These are phyloP conservation scores for Scomberomorus guttatus DNA, from an alignment of 2,797 vertebrate species.

Conservation along the genomic window DNA sequence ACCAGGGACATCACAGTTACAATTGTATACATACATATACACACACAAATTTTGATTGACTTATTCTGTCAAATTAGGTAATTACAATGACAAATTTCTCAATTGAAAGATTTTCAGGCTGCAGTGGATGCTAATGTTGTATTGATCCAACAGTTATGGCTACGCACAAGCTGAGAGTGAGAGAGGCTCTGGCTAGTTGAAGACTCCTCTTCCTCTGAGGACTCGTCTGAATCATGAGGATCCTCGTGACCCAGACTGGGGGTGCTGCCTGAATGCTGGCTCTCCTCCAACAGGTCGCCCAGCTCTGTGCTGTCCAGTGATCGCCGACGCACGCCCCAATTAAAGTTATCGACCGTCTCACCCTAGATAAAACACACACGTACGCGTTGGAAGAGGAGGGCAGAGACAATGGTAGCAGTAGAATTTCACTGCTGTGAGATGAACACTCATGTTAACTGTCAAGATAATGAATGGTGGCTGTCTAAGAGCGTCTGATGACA, in stretches of 20 bases:
- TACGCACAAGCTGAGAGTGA: slow-evolving; percentile 88
- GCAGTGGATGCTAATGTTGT: slow-evolving; percentile 1
- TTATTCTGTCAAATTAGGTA: not conserved
- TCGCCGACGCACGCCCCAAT: slow-evolving; percentile 97
- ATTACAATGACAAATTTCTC: not conserved
- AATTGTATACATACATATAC: too few species aligned
- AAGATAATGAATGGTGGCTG: slow-evolving; percentile 33
- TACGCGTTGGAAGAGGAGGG: slow-evolving; percentile 46
- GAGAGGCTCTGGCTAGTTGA: slow-evolving; percentile 96
- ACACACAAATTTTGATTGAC: not conserved
- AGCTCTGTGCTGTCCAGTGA: slow-evolving; percentile 98
- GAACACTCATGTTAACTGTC: slow-evolving; percentile 14
- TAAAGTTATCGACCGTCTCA: slow-evolving; percentile 98
- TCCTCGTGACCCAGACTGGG: slow-evolving; percentile 93
- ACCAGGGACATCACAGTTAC: not conserved
- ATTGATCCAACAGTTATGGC: slow-evolving; percentile 1
- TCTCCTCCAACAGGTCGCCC: slow-evolving; percentile 94
- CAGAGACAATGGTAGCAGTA: slow-evolving; percentile 10
- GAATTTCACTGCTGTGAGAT: slow-evolving; percentile 8
- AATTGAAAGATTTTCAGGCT: slow-evolving; percentile 7
- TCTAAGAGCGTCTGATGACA: slow-evolving; percentile 46
- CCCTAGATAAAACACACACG: slow-evolving; percentile 87
- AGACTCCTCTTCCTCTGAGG: slow-evolving; percentile 94
- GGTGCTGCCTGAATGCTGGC: slow-evolving; percentile 94
- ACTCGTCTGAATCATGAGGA: slow-evolving; percentile 94